Base-by-base conservation (phyloP, 64 coral and sea anemone genomes). In the Hydrozoanthus tunicans region DNA sequence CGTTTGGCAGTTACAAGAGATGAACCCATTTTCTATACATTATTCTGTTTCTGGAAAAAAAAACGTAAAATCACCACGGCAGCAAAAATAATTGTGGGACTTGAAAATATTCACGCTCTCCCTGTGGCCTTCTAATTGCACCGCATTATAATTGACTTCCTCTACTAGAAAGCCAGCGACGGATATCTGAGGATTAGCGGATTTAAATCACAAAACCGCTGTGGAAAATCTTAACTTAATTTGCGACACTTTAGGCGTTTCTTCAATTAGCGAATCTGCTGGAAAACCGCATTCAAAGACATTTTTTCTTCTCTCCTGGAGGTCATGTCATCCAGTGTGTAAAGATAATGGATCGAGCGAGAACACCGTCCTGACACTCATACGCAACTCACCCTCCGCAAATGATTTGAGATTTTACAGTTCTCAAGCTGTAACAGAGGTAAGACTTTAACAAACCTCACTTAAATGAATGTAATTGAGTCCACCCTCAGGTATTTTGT, bases 221-320 rank as follows among this genome's bases (percentile, higher is more conserved):
- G 56, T 53, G 20, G 84, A 88, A 59, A 88, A 23, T 13, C 70
- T 20, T 60, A 88, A 88, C 74, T 75, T 59, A 73, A 59, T 51
- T 75, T 86, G 55, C 70, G 56, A 88, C 84, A 88, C 26, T 58
- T 73, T 73, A 59, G 84, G 84, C 69, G 84, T 88, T 88, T 88
- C 84, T 88, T 70, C 56, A 88, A 75, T 88, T 88, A 88, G 32
- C 55, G 55, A 73, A 88, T 75, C 24, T 88, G 23, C 8, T 88
- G 54, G 12, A 57, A 88, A 88, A 88, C 84, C 84, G 84, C 84
- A 88, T 69, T 88, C 53, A 88, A 59, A 73, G 43, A 69, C 53
- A 74, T 43, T 3, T 69, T 20, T 73, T 75, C 84, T 73, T 6
- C 84, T 75, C 65, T 88, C 84, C 70, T 74, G 84, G 84, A 73